Percentiles rank a stretch among this genome's conserved stretches.
phyloP scores from a whole-genome alignment of 2,888 invertebrate species.

The Ophonus ardosiacus region DNA sequence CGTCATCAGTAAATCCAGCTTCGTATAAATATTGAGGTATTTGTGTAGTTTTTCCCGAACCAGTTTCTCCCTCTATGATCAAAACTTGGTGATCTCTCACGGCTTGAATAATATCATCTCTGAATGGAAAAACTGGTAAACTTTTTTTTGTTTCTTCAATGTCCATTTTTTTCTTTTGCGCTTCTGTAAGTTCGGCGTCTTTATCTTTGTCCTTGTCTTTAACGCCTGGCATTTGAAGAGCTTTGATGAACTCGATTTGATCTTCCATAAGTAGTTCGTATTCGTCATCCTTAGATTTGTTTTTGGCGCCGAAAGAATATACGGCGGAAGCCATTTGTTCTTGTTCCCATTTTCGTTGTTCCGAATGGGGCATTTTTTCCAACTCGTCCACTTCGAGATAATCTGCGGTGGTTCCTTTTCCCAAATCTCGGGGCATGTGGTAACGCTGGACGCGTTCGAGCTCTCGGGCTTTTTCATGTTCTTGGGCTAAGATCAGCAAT shows the following conservation, averaged over 20 bases:
- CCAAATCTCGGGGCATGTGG: constrained; percentile 93
- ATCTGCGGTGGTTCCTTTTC: constrained; percentile 84
- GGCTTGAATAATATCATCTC: constrained; percentile 91
- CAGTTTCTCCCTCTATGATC: constrained; percentile 99
- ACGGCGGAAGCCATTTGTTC: constrained; percentile 96
- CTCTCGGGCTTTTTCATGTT: constrained; percentile 96
- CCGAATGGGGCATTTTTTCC: constrained; percentile 89
- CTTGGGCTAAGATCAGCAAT: constrained; percentile 92
- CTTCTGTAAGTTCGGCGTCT: constrained; percentile 81
- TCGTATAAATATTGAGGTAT: constrained; percentile 98
- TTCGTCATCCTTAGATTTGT: constrained; percentile 85
- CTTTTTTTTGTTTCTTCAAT: constrained; percentile 95
- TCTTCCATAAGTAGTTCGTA: constrained; percentile 97
- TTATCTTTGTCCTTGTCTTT: constrained; percentile 79
- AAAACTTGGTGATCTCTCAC: constrained; percentile 92
- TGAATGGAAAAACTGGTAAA: constrained; percentile 96
- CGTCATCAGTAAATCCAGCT: constrained; percentile 90
- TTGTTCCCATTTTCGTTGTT: constrained; percentile 97
- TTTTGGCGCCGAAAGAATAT: constrained; percentile 95
- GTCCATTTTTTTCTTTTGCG: constrained; percentile 85
- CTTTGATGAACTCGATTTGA: constrained; percentile 98
- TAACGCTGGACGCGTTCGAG: constrained; percentile 95
- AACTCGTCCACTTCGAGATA: constrained; percentile 92
- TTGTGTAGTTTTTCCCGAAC: constrained; percentile 99
- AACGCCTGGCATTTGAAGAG: constrained; percentile 86